A percentile compares a stretch with the other conserved stretches of the same genome.
phyloP scores from a whole-genome alignment of 2,888 invertebrate species.

The Cerceris ruficornis region DNA sequence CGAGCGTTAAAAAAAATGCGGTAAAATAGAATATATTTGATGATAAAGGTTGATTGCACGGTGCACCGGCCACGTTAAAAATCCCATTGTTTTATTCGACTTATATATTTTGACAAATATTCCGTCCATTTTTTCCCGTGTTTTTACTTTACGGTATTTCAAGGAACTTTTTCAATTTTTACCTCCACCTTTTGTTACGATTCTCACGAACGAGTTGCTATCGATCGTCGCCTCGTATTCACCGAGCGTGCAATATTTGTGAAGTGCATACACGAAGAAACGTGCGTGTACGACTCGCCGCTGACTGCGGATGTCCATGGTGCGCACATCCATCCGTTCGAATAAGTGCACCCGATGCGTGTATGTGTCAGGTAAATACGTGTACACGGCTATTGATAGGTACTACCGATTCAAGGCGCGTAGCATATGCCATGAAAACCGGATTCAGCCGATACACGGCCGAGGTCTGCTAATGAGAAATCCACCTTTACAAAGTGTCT shows the following conservation, averaged over 20 bases:
- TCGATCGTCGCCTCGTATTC: neutral
- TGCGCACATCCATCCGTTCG: conserved; percentile 2
- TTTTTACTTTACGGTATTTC: no score
- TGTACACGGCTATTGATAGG: conserved; percentile 44
- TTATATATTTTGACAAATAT: no score
- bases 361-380: conserved; percentile 23
- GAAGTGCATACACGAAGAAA: neutral
- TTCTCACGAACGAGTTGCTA: neutral
- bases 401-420: conserved; percentile 49
- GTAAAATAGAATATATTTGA: no score
- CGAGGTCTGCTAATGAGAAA: conserved; percentile 71
- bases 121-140: no score
- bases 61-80: no score
- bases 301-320: neutral
- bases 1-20: no score
- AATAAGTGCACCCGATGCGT: conserved; percentile 13
- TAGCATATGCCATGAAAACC: conserved; percentile 62
- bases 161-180: no score
- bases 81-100: no score
- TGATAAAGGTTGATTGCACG: no score
- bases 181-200: no score
- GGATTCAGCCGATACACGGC: conserved; percentile 66
- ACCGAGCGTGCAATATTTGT: neutral
- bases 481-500: conserved; percentile 67
- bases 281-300: neutral